Conservation (phyloP, 2,113 vertebrate genomes). For the Ptilorrhoa leucosticta region DNA sequence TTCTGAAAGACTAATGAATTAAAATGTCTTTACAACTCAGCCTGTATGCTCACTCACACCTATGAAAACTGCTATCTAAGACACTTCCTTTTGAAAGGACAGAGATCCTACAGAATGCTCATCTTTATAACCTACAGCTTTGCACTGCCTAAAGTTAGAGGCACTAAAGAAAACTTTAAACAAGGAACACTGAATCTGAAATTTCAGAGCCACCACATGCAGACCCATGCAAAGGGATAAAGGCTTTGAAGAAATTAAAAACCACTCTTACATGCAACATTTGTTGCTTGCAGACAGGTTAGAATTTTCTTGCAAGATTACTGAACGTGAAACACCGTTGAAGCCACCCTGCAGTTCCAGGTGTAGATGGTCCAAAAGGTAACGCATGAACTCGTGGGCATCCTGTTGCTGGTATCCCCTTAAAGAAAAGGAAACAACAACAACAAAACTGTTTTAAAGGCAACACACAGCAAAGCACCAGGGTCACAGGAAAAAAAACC, state of each 20-base stretch:
- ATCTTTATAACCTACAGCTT: background rate
- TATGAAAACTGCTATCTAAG: background rate
- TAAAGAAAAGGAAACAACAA: background rate
- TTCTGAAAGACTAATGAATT: background rate
- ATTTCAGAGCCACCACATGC: background rate
- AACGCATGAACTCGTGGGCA: slow-evolving; percentile 98
- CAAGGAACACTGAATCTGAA: background rate
- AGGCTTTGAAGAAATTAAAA: background rate
- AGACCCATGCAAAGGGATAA: background rate
- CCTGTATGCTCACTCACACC: background rate
- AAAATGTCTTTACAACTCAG: background rate
- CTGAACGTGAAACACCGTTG: slow-evolving; percentile 81
- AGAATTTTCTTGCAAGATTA: slow-evolving; percentile 78
- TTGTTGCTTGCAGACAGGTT: slow-evolving; percentile 78
- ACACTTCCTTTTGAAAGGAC: background rate
- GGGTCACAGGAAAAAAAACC: background rate
- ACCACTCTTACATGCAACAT: slow-evolving; percentile 86
- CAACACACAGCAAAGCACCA: background rate
- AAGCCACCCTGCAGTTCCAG: slow-evolving; percentile 90
- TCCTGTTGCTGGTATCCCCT: slow-evolving; percentile 99
- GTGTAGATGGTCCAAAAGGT: slow-evolving; percentile 97
- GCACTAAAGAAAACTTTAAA: background rate
- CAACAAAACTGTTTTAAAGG: background rate
- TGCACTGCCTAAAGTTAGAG: background rate
- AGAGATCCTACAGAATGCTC: background rate